phyloP scores from a whole-genome alignment of 2,888 invertebrate species.

The Listrodromus nycthemerus region DNA sequence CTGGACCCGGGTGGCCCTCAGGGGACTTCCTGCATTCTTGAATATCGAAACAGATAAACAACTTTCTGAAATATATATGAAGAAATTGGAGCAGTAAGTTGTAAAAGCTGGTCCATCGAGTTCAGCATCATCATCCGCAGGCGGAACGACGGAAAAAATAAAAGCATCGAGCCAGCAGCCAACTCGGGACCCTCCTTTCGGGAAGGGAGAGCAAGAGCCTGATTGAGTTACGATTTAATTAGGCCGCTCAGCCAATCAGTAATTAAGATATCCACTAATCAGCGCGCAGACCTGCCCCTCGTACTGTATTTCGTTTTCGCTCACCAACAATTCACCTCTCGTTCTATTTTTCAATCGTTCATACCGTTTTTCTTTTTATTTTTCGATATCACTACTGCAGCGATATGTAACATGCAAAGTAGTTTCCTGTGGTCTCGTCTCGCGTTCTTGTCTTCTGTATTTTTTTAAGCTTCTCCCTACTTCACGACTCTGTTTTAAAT shows the following conservation, averaged over 20 bases:
- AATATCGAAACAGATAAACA: neutral
- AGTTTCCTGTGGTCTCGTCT: neutral
- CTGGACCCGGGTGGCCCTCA: neutral
- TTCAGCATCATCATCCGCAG: neutral
- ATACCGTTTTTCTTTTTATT: slow-evolving; percentile 13
- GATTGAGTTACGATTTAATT: slow-evolving; percentile 84
- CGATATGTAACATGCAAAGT: neutral
- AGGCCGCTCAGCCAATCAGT: slow-evolving; percentile 81
- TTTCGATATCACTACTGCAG: neutral
- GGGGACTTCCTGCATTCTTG: neutral
- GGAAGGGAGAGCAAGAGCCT: slow-evolving; percentile 57
- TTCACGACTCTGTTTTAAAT: neutral
- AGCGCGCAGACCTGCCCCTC: slow-evolving; percentile 70
- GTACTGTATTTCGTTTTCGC: slow-evolving; percentile 47
- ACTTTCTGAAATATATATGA: neutral
- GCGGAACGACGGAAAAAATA: slow-evolving; percentile 20
- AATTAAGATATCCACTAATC: slow-evolving; percentile 83
- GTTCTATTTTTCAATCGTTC: slow-evolving; percentile 34
- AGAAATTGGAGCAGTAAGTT: neutral
- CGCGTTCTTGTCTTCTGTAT: neutral
- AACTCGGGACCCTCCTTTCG: slow-evolving; percentile 9
- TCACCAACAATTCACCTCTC: slow-evolving; percentile 59
- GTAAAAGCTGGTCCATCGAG: neutral
- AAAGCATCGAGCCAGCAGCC: slow-evolving; percentile 24
- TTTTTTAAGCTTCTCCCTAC: neutral